These are phyloP conservation scores for Sphyrna mokarran DNA, from an alignment of 2,113 vertebrate genomes.

Conservation along the genomic window DNA sequence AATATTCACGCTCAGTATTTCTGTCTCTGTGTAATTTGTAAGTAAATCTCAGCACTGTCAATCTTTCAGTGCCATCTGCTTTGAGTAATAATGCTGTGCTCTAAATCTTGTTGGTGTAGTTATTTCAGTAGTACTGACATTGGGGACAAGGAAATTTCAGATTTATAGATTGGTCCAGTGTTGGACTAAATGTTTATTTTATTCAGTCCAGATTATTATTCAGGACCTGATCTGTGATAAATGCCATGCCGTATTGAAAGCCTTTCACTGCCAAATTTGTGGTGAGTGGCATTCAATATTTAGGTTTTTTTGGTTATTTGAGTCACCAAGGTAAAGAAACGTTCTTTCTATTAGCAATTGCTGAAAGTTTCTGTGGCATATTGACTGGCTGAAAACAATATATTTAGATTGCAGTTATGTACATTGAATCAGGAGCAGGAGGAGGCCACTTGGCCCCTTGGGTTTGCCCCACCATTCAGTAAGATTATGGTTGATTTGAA, in stretches of 20 bases:
- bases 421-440: too few species aligned
- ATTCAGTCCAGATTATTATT: not conserved
- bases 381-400: not conserved
- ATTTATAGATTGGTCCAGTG: not conserved
- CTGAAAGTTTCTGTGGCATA: not conserved
- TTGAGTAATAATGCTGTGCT: not conserved
- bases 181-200: not conserved
- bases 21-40: not conserved
- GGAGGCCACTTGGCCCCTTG: too few species aligned
- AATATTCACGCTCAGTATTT: not conserved
- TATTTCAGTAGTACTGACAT: not conserved
- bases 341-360: not conserved
- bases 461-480: too few species aligned
- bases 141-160: not conserved
- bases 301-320: not conserved
- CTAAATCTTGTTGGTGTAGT: not conserved
- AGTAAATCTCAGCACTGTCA: not conserved
- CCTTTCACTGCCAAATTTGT: not conserved
- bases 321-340: not conserved
- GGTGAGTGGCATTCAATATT: not conserved
- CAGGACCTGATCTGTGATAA: not conserved
- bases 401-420: not conserved
- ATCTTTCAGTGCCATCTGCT: not conserved
- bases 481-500: too few species aligned
- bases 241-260: not conserved